Conservation (phyloP, 2,797 vertebrate genomes). For the Coreius guichenoti region DNA sequence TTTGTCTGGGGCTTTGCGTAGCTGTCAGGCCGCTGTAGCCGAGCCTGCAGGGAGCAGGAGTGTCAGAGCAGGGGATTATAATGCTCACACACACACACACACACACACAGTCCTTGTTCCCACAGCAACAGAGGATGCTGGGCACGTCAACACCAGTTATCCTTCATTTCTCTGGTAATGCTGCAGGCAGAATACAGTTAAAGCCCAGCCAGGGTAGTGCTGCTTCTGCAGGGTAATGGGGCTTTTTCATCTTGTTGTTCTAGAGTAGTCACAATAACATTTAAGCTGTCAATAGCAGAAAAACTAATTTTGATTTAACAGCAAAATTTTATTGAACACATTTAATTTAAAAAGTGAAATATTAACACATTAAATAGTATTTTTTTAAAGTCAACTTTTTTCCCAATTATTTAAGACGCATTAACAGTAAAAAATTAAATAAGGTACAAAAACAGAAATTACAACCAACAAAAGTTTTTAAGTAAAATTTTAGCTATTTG, state of each 20-base stretch:
- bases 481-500: too few species aligned
- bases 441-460: too few species aligned
- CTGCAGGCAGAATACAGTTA: not conserved
- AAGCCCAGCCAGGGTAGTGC: not conserved
- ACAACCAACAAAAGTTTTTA: too few species aligned
- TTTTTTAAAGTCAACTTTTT: too few species aligned
- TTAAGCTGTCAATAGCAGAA: not conserved
- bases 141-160: slow-evolving; percentile 45
- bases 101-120: slow-evolving; percentile 15
- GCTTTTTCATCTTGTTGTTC: not conserved
- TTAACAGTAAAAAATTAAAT: too few species aligned
- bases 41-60: not conserved
- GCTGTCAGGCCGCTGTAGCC: slow-evolving; percentile 1
- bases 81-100: not conserved
- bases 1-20: not conserved
- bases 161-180: slow-evolving; percentile 27
- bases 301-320: not conserved
- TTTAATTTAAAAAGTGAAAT: too few species aligned
- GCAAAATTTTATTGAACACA: too few species aligned
- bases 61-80: slow-evolving; percentile 43
- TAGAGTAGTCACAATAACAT: not conserved
- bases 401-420: too few species aligned
- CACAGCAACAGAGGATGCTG: slow-evolving; percentile 20
- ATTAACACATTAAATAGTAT: too few species aligned
- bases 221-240: not conserved